phyloP scores from a whole-genome alignment of 1,140 invertebrate species.

The Choristoneura fumiferana region DNA sequence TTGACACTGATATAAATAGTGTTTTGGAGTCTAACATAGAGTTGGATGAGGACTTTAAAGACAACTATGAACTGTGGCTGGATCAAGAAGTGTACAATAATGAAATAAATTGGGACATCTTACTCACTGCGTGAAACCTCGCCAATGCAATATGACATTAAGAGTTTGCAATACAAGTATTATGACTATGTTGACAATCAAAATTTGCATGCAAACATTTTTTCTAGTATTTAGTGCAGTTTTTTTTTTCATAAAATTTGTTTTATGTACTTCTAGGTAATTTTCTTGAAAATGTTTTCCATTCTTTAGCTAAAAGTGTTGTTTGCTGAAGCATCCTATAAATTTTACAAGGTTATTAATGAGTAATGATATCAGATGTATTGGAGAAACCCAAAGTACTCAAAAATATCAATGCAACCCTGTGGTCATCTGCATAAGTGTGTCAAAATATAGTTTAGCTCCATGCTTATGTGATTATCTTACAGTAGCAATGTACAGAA shows the following conservation, averaged over 20 bases:
- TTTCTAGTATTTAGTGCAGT: constrained; percentile 4
- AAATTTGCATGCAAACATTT: neutral
- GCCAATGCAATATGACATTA: constrained; percentile 3
- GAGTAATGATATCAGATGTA: no score
- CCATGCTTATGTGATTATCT: no score
- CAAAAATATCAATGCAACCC: no score
- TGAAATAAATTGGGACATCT: constrained; percentile 86
- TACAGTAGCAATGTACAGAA: no score
- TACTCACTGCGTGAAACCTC: constrained; percentile 41
- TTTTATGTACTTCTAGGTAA: constrained; percentile 7
- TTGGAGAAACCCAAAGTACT: no score
- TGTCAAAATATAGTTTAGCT: no score
- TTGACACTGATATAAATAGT: constrained; percentile 91
- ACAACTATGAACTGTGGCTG: constrained; percentile 97
- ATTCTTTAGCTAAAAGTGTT: no score
- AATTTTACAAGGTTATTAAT: no score
- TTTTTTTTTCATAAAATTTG: neutral
- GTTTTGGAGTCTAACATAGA: constrained; percentile 90
- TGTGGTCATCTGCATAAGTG: no score
- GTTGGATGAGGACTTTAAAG: constrained; percentile 96
- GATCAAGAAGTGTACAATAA: constrained; percentile 97
- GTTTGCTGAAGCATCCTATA: no score
- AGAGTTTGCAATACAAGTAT: constrained; percentile 3
- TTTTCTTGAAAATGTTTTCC: neutral
- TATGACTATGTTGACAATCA: neutral